Evolutionary conservation across 2,797 vertebrate genomes (phyloP).

Genomic region (Hypotaenidia okinawae): DNA sequence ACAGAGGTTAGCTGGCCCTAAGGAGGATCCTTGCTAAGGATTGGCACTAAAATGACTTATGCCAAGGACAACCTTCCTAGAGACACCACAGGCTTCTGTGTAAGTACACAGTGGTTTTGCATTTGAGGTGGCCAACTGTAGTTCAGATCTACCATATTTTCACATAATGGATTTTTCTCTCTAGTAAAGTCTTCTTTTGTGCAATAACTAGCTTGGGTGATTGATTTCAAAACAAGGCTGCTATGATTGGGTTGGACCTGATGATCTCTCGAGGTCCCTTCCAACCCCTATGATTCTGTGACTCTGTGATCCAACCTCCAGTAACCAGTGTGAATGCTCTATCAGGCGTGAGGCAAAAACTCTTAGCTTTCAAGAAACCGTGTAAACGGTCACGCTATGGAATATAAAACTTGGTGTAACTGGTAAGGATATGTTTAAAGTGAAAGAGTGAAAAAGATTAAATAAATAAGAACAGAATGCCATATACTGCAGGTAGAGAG

Average conservation of each 20-base stretch:
- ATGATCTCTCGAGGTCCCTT: no score
- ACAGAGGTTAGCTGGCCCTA: not conserved
- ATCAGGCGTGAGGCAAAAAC: not conserved
- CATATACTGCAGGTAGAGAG: not conserved
- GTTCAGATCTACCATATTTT: not conserved
- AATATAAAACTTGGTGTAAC: not conserved
- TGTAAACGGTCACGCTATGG: not conserved
- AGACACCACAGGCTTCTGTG: not conserved
- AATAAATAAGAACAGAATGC: not conserved
- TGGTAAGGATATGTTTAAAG: not conserved
- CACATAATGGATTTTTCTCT: not conserved
- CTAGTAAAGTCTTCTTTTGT: not conserved
- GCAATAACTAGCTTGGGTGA: not conserved
- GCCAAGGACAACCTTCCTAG: not conserved
- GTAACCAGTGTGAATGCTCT: not conserved
- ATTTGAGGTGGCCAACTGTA: not conserved
- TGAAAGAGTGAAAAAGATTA: not conserved
- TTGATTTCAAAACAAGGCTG: not conserved
- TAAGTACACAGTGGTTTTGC: not conserved
- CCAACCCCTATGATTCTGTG: no score
- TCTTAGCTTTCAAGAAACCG: not conserved
- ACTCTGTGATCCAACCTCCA: not conserved
- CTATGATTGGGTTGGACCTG: not conserved
- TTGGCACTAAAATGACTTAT: not conserved
- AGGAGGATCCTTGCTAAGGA: not conserved